Evolutionary conservation across 2,888 invertebrate species (phyloP).

Genomic region (Octonoba sinensis): DNA sequence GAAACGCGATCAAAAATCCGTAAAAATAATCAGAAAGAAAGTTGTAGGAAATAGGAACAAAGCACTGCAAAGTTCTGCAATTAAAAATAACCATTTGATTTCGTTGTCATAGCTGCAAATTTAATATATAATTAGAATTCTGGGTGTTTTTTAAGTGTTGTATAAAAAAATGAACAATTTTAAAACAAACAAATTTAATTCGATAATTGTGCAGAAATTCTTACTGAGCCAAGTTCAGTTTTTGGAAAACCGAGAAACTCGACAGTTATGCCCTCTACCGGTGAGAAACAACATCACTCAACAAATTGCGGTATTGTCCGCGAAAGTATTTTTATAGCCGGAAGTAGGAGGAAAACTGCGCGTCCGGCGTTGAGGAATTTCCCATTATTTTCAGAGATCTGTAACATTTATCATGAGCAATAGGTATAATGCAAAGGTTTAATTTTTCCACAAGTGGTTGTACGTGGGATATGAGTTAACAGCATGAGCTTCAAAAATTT

Average conservation of each 20-base stretch:
- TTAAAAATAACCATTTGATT: too few species aligned
- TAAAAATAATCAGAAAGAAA: too few species aligned
- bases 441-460: not conserved
- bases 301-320: not conserved
- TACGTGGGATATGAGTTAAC: too few species aligned
- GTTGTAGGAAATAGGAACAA: too few species aligned
- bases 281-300: constrained; percentile 19
- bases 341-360: not conserved
- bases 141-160: too few species aligned
- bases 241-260: not conserved
- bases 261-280: constrained; percentile 54
- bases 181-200: not conserved
- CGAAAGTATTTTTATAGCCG: constrained; percentile 3
- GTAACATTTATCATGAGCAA: not conserved
- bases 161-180: too few species aligned
- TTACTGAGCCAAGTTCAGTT: not conserved
- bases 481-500: too few species aligned
- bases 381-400: constrained; percentile 4
- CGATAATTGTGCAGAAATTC: not conserved
- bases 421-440: not conserved
- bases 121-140: too few species aligned
- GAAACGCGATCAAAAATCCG: too few species aligned
- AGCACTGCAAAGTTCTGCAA: too few species aligned
- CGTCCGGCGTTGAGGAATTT: constrained; percentile 20
- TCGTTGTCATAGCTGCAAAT: too few species aligned